phyloP scores from a whole-genome alignment of 2,797 vertebrate species.

The Aldrovandia affinis region DNA sequence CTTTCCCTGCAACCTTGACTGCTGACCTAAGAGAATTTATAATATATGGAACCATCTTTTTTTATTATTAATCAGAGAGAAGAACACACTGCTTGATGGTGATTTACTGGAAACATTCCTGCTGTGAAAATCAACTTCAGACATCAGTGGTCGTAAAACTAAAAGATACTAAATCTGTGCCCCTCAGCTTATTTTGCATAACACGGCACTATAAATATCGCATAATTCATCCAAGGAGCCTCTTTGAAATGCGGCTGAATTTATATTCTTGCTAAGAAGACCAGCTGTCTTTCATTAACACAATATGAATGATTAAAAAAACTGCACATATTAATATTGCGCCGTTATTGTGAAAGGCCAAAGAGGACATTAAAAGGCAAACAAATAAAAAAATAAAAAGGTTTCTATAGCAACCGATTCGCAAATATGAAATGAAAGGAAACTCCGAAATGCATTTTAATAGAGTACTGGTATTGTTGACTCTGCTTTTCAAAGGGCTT shows the following conservation, averaged over 20 bases:
- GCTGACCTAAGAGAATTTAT: conserved; percentile 64
- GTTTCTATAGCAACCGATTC: conserved; percentile 56
- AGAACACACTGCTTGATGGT: conserved; percentile 57
- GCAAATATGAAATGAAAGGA: conserved; percentile 23
- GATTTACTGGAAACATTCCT: conserved; percentile 51
- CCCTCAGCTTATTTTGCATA: conserved; percentile 5
- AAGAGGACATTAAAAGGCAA: conserved; percentile 43
- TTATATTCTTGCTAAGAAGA: conserved; percentile 17
- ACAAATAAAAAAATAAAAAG: conserved; percentile 38
- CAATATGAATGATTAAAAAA: conserved; percentile 39
- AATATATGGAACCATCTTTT: conserved; percentile 64
- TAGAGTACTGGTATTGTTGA: conserved; percentile 40
- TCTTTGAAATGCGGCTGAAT: conserved; percentile 17
- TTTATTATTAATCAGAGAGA: conserved; percentile 69
- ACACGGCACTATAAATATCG: background rate
- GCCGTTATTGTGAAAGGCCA: conserved; percentile 24
- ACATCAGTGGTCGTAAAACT: conserved; percentile 23
- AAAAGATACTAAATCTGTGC: conserved; percentile 4
- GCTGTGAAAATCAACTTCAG: conserved; percentile 36
- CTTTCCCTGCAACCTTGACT: conserved; percentile 52
- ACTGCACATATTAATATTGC: conserved; percentile 30
- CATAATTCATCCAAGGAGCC: conserved; percentile 11
- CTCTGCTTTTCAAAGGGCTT: conserved; percentile 49
- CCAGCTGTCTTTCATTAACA: conserved; percentile 34
- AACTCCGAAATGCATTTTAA: conserved; percentile 43